These are phyloP conservation scores for Phodopus roborovskii DNA, from an alignment of 2,113 vertebrate species.

Conservation along the genomic window DNA sequence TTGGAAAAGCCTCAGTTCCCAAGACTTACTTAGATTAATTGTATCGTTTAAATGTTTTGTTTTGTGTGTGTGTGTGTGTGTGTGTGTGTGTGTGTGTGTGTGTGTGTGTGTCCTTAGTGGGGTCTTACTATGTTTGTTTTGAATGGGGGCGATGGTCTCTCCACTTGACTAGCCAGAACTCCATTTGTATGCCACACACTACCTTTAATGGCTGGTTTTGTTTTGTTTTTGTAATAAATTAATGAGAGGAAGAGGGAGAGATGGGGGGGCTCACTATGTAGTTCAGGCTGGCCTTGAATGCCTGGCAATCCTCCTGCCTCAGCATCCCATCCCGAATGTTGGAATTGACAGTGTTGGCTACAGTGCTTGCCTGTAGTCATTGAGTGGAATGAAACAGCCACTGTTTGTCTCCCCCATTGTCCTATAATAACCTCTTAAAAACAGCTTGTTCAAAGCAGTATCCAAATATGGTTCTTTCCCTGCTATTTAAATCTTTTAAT, in stretches of 20 bases:
- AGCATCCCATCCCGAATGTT: too few relatives aligned
- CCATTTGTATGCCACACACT: background rate
- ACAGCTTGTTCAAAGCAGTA: slow-evolving; percentile 36
- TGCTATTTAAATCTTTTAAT: slow-evolving; percentile 36
- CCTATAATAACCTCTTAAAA: slow-evolving; percentile 41
- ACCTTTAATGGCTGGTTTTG: background rate
- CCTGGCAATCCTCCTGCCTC: background rate
- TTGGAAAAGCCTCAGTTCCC: background rate
- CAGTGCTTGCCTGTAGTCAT: background rate
- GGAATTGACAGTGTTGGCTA: background rate
- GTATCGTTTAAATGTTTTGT: background rate
- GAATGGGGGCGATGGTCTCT: background rate
- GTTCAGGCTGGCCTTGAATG: background rate
- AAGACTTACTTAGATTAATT: background rate
- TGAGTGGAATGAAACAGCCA: background rate
- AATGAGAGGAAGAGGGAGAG: background rate
- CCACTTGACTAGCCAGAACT: background rate
- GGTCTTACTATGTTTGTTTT: background rate
- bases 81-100: background rate
- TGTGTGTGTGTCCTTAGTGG: background rate
- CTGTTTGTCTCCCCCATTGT: background rate
- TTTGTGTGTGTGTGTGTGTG: background rate
- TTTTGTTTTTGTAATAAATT: background rate
- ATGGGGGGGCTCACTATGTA: background rate
- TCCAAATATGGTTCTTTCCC: background rate